Base-by-base conservation (phyloP, 2,888 invertebrate species). In the Sericinus montela region DNA sequence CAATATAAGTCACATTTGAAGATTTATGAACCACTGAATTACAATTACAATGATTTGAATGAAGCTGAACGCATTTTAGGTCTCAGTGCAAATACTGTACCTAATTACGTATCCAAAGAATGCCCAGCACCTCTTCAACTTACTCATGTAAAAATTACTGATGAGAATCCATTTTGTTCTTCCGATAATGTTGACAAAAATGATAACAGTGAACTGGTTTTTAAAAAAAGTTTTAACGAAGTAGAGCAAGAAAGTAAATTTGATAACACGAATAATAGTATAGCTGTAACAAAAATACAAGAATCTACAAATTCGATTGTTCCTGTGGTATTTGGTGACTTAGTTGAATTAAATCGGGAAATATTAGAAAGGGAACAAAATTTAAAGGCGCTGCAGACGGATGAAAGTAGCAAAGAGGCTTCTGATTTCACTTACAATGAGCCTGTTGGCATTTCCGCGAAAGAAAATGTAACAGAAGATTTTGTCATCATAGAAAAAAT, bases 251-350 rank as follows among this genome's bases (percentile, higher is more conserved):
- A 11, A 14, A 23, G 14, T 35, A 11, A 35, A 35, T 15, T 15
- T 30, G 59, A 70, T 50, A 66, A 70, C 40, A 69, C 72, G 45
- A 73, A 75, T 29, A 52, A 68, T 1, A 58, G 72, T 15, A 32
- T 3, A n/a, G 14, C 7, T 36, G 5, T 10, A 8, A 9, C 6
- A 4, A 15, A 35, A 14, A 7, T 23, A 28, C 5, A 19, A 13
- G 40, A 51, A 28, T 38, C 38, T 32, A 46, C 7, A 10, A 10
- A 32, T 16, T 71, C 71, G 15, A 65, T 78, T 55, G 69, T 80
- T 30, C 69, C 79, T 51, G 51, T 76, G 34, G 75, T 82, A 49
- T 84, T 80, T 51, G 77, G 75, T 50, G 65, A 73, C 39, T 55
- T 69, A 8, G 60, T 64, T 30, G 60, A 70, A 42, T 15, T 42